Base-by-base conservation (phyloP, 2,113 vertebrate genomes). In the Tragelaphus imberbis region DNA sequence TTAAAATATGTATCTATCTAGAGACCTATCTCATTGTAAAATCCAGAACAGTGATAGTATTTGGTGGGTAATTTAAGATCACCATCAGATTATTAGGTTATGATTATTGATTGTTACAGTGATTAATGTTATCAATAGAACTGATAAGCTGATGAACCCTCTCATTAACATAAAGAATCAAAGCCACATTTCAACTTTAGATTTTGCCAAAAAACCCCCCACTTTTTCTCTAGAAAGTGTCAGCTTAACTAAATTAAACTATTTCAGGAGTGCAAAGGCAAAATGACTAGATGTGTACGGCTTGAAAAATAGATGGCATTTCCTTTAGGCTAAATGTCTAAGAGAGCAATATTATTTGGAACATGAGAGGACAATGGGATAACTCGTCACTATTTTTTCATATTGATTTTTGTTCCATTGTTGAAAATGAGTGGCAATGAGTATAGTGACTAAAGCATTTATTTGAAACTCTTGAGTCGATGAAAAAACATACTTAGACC, bases 341-440 rank as follows among this genome's bases (percentile, higher is more conserved):
- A 65, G 14, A 85, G 1, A 63, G 21, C 55, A 80, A 30, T 82
- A 53, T 13, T 86, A 71, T 58, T 80, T 95, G 79, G 27, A 88
- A 12, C 47, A 17, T 19, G 11, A 85, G 49, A 95, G 47, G 53
- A 94, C 77, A 71, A 93, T 49, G 79, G 68, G 80, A 40, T 2
- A 51, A 84, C 68, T 92, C 27, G 19, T 93, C 53, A 21, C 55
- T 79, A 94, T 65, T 90, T 96, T 95, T 91, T 92, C 86, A 51
- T 81, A 96, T 94, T 84, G 95, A 97, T 91, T 90, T 97, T 71
- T 93, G 91, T 61, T 87, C 80, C 56, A 59, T 51, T 94, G 79
- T 84, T 81, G 77, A 82, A 96, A 95, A 95, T 65, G 92, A 96
- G 61, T 93, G 94, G 88, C 96, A 96, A 87, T 65, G 82, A 84